Base-by-base conservation (phyloP, 1,140 invertebrate species). In the Papilio polytes region DNA sequence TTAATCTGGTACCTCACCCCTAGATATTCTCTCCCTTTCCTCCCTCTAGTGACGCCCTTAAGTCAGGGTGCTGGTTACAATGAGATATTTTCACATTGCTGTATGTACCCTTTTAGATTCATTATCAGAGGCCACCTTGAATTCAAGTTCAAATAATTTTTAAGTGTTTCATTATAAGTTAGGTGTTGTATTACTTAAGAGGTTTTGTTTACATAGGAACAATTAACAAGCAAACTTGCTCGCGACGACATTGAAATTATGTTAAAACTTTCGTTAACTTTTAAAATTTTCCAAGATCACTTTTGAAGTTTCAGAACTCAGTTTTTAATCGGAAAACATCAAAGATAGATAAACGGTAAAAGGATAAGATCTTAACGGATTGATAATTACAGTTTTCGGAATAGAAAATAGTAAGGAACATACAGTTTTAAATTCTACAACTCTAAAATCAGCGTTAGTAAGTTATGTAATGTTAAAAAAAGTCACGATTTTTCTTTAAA, bases 131-230 rank as follows among this genome's bases (percentile, higher is more conserved):
- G 26, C 26, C 6, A 31, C 63, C 13, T 31, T 70, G 63, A 70
- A 70, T 36, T 36, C 26, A 70, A 3, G 22, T 36, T 70, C 63
- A 70, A 31, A 26, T 7, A 70, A 70, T 70, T 70, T 70, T 36
- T 70, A 70, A 70, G 63, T 2, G 12, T 31, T 70, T 36, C 26
- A 70, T 70, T 70, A 70, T 31, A 70, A 70, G 22, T 70, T 15
- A 4, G 26, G 63, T 31, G 63, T 70, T 70, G 13, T 13, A 31
- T 70, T 70, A 31, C 63, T 70, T 70, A 70, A 70, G 63, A 70
- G 63, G 63, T 70, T 70, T 70, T 70, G 63, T 70, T 70, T 70
- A 70, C 63, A 63, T 26, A 70, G 63, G 63, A 70, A 36, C 63
- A 36, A 70, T 70, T 70, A 70, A 70, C 63, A 18, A 70, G 63